A percentile compares a stretch with the other conserved stretches of the same genome.
Conservation (phyloP, 2,888 invertebrate species). For the Tiliacea citrago region DNA sequence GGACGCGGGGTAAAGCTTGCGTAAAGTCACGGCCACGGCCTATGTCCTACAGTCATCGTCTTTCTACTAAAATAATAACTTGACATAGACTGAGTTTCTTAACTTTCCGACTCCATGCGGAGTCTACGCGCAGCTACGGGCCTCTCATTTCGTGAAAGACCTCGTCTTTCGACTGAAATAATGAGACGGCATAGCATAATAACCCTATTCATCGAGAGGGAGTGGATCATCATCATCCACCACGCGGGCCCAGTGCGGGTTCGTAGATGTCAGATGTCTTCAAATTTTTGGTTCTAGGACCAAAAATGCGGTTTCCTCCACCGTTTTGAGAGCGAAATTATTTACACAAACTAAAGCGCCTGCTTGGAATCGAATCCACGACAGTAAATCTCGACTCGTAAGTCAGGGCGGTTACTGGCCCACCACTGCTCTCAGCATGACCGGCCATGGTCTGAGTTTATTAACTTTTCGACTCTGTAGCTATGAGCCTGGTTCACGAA, state of each 20-base stretch:
- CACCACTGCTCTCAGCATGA: neutral
- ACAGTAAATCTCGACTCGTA: too few relatives aligned
- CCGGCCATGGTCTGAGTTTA: neutral
- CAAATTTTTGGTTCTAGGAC: too few relatives aligned
- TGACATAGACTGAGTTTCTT: neutral
- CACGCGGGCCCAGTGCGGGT: too few relatives aligned
- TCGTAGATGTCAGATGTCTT: too few relatives aligned
- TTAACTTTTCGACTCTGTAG: neutral
- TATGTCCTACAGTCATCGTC: neutral
- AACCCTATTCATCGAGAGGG: too few relatives aligned
- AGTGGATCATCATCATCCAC: too few relatives aligned
- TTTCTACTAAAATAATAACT: neutral
- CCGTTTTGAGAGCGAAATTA: too few relatives aligned
- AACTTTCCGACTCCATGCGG: neutral
- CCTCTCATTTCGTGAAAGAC: neutral
- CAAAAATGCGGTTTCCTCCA: too few relatives aligned
- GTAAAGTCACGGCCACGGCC: neutral
- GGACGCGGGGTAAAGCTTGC: neutral
- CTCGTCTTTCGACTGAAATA: neutral
- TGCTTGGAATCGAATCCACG: too few relatives aligned
- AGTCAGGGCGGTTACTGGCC: too few relatives aligned
- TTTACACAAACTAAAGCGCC: too few relatives aligned
- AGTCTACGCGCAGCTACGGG: neutral
- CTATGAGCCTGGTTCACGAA: neutral
- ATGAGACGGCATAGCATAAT: neutral